Evolutionary conservation across 2,113 vertebrate species (phyloP).

Genomic region (Dasyornis broadbenti): DNA sequence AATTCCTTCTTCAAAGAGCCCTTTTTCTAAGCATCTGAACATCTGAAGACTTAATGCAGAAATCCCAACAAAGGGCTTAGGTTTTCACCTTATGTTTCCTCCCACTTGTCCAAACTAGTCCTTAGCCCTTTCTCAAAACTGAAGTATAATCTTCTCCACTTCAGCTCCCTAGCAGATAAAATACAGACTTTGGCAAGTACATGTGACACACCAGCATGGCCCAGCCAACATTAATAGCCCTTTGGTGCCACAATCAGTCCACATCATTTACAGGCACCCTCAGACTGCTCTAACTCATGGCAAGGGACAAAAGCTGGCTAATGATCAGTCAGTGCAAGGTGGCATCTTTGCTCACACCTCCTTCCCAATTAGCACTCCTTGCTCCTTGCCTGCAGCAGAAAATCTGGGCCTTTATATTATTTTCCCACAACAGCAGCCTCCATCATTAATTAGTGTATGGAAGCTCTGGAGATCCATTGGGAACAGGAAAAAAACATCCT

Average conservation of each 20-base stretch:
- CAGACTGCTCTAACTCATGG: background rate
- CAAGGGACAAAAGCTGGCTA: slow-evolving; percentile 45
- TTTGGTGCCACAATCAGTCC: slow-evolving; percentile 15
- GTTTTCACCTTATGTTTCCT: background rate
- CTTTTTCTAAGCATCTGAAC: background rate
- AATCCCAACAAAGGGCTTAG: background rate
- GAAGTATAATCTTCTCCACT: background rate
- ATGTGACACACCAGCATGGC: background rate
- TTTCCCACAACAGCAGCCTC: slow-evolving; percentile 56
- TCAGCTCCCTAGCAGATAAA: background rate
- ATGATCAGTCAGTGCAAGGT: slow-evolving; percentile 45
- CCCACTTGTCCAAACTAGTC: background rate
- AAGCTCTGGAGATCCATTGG: slow-evolving; percentile 21
- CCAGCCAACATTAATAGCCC: background rate
- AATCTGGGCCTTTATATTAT: slow-evolving; percentile 64
- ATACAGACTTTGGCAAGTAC: background rate
- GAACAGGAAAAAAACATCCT: slow-evolving; percentile 15
- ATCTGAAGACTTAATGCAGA: background rate
- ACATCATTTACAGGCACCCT: slow-evolving; percentile 15
- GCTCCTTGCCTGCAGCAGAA: slow-evolving; percentile 56
- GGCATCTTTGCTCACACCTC: slow-evolving; percentile 54
- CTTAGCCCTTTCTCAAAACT: background rate
- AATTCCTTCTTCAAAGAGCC: background rate
- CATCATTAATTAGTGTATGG: slow-evolving; percentile 54
- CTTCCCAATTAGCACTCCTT: slow-evolving; percentile 62